Evolutionary conservation across 2,888 invertebrate genomes (phyloP).

Genomic region (Allophyes oxyacanthae): DNA sequence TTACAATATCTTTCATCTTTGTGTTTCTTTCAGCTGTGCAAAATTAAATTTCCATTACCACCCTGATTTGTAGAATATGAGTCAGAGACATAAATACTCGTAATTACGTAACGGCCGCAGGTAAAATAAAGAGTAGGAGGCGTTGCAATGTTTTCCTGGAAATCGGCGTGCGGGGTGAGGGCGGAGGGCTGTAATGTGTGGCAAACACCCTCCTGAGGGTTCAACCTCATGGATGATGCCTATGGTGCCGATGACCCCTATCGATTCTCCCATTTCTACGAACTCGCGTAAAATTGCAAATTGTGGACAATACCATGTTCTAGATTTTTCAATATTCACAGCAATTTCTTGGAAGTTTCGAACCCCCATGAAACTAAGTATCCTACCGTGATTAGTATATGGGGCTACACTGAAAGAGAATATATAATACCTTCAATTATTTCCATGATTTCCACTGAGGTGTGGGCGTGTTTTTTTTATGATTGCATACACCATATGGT

Average conservation of each 20-base stretch:
- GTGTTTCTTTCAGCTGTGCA: constrained; percentile 6
- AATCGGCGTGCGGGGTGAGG: constrained; percentile 75
- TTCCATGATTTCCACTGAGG: constrained; percentile 9
- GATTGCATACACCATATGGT: neutral
- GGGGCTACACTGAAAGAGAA: constrained; percentile 8
- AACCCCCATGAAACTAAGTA: constrained; percentile 13
- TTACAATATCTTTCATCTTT: constrained; percentile 10
- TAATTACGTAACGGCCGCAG: constrained; percentile 62
- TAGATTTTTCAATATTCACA: constrained; percentile 56
- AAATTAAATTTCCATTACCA: constrained; percentile 35
- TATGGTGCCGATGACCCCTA: constrained; percentile 88
- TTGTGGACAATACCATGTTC: constrained; percentile 62
- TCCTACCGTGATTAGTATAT: constrained; percentile 6
- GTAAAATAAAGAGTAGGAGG: constrained; percentile 77
- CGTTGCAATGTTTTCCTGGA: constrained; percentile 79
- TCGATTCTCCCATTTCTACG: constrained; percentile 84
- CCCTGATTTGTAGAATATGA: constrained; percentile 38
- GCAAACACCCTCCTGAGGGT: constrained; percentile 83
- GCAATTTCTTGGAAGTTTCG: constrained; percentile 47
- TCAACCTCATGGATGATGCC: constrained; percentile 81
- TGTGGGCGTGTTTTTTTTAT: neutral
- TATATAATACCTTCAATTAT: neutral
- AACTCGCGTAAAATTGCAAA: constrained; percentile 82
- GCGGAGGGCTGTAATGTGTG: constrained; percentile 77
- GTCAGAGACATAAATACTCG: constrained; percentile 53